Conservation (phyloP, 2,113 vertebrate species). For the Nasalis larvatus region DNA sequence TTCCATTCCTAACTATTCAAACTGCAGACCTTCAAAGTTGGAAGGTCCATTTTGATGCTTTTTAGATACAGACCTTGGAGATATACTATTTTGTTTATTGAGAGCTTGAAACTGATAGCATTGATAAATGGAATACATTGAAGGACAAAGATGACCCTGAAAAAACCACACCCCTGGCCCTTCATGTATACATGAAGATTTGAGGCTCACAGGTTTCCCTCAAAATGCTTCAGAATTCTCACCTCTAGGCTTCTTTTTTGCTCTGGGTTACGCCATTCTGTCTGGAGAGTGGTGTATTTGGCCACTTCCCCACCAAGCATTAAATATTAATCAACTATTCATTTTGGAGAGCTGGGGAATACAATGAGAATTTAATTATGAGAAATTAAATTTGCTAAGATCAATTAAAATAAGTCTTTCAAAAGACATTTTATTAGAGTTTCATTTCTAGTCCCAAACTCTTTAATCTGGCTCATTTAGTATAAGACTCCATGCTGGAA, state of each 20-base stretch:
- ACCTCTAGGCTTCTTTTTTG: background rate
- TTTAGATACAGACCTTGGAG: background rate
- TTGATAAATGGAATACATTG: background rate
- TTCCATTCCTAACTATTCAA: background rate
- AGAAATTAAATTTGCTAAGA: conserved; percentile 21
- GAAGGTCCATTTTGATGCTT: no score
- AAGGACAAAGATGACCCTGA: background rate
- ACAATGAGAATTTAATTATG: conserved; percentile 55
- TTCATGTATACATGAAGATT: background rate
- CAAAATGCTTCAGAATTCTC: background rate
- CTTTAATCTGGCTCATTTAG: conserved; percentile 66
- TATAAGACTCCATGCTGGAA: conserved; percentile 22
- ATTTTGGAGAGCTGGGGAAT: conserved; percentile 17
- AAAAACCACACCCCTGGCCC: accelerated
- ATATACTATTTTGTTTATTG: background rate
- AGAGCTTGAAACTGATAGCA: background rate
- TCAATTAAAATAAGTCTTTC: conserved; percentile 73
- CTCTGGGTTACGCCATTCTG: background rate
- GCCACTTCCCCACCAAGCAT: background rate
- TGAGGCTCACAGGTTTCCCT: background rate
- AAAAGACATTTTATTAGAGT: conserved; percentile 62
- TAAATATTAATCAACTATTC: conserved; percentile 26
- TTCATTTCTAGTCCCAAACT: conserved; percentile 33
- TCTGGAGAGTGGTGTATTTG: background rate
- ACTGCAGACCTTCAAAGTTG: background rate